Percentiles rank a stretch among this genome's conserved stretches.
These are phyloP conservation scores for Azorinus chamasolen DNA, from an alignment of 2,888 invertebrate genomes.

Conservation along the genomic window DNA sequence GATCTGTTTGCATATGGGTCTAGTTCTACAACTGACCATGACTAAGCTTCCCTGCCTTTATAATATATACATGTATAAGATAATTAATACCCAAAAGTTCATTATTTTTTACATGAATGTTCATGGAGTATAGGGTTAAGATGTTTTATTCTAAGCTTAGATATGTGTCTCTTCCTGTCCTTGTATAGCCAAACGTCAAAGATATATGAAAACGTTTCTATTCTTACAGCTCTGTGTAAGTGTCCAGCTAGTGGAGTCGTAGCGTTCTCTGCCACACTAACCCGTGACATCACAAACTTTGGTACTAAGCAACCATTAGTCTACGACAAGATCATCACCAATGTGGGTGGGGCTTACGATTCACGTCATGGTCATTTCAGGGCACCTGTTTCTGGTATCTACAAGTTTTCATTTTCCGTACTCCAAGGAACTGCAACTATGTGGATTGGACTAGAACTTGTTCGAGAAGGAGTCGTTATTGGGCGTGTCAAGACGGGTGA, in stretches of 20 bases:
- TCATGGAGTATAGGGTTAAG: no score
- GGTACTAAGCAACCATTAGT: slow-evolving; percentile 76
- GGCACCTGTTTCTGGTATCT: slow-evolving; percentile 83
- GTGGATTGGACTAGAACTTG: slow-evolving; percentile 57
- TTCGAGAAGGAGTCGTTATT: slow-evolving; percentile 40
- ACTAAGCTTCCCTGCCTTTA: no score
- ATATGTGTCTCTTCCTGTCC: no score
- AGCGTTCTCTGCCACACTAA: slow-evolving; percentile 83
- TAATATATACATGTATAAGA: no score
- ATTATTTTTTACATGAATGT: no score
- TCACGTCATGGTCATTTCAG: slow-evolving; percentile 81
- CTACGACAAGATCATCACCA: slow-evolving; percentile 82
- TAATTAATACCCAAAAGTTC: no score
- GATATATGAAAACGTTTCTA: no score
- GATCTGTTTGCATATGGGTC: no score
- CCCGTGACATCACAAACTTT: slow-evolving; percentile 80
- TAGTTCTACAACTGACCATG: no score
- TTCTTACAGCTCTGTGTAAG: slow-evolving; percentile 51
- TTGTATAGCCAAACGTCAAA: no score
- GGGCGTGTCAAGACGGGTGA: slow-evolving; percentile 60
- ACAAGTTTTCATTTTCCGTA: slow-evolving; percentile 74
- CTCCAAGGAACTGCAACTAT: slow-evolving; percentile 51
- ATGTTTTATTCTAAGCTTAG: no score
- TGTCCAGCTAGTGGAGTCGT: slow-evolving; percentile 65
- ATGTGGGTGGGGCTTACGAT: slow-evolving; percentile 82